phyloP scores from a whole-genome alignment of 2,888 invertebrate genomes.

The Liodrosophila aerea region DNA sequence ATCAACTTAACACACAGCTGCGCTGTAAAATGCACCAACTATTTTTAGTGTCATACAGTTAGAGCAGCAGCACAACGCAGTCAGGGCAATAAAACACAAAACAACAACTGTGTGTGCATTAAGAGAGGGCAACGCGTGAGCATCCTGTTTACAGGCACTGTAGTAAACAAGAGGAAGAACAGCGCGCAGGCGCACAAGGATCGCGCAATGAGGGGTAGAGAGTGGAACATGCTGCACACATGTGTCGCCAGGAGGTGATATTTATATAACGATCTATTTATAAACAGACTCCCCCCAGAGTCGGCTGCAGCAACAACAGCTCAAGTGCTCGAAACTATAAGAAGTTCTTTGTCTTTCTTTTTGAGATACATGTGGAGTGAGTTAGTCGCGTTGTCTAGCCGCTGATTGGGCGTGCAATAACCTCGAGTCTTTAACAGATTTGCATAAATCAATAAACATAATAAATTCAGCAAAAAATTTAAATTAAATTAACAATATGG shows the following conservation, averaged over 20 bases:
- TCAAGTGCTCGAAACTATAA: no score
- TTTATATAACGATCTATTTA: conserved; percentile 39
- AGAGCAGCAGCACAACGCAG: conserved; percentile 29
- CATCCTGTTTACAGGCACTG: conserved; percentile 64
- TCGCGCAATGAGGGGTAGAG: conserved; percentile 6
- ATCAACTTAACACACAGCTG: conserved; percentile 49
- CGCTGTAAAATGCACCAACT: conserved; percentile 40
- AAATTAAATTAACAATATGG: not conserved
- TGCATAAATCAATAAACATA: conserved; percentile 73
- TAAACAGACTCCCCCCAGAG: conserved; percentile 40
- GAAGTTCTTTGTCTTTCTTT: not conserved
- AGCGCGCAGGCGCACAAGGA: conserved; percentile 48
- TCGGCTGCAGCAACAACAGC: no score
- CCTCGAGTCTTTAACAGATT: conserved; percentile 47
- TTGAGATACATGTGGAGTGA: not conserved
- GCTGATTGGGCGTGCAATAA: conserved; percentile 62
- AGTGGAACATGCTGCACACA: conserved; percentile 48
- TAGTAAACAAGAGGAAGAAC: conserved; percentile 53
- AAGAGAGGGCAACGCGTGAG: conserved; percentile 11
- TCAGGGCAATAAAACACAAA: conserved; percentile 42
- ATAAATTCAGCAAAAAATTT: conserved; percentile 15
- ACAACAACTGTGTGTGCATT: conserved; percentile 22
- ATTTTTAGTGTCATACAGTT: conserved; percentile 56
- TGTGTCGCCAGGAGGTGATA: conserved; percentile 38
- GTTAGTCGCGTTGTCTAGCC: conserved; percentile 28